Conservation (phyloP, 1,140 invertebrate genomes). For the Hydropsyche tenuis region DNA sequence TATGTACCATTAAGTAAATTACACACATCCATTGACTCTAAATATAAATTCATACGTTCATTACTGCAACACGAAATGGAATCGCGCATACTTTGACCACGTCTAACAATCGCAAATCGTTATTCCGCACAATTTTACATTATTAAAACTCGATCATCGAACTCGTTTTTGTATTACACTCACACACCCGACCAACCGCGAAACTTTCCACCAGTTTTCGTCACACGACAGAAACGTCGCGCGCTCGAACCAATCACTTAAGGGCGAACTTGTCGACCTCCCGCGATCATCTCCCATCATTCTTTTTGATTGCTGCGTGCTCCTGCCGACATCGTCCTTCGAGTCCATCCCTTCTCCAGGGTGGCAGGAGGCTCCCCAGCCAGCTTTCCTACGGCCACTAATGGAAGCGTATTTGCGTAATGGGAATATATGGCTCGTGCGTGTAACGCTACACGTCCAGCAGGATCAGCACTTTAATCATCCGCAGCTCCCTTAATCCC, state of each 20-base stretch:
- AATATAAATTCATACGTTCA: no score
- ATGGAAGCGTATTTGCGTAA: slow-evolving; percentile 48
- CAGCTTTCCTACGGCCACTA: slow-evolving; percentile 29
- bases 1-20: no score
- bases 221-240: no score
- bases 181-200: background rate
- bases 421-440: slow-evolving; percentile 44
- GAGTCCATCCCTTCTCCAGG: background rate
- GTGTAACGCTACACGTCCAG: slow-evolving; percentile 33
- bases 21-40: no score
- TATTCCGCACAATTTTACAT: background rate
- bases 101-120: no score
- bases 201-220: no score
- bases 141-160: slow-evolving; percentile 9
- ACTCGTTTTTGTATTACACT: no score
- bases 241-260: background rate
- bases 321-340: background rate
- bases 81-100: no score
- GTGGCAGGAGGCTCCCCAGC: background rate
- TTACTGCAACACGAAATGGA: no score
- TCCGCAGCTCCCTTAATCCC: slow-evolving; percentile 22
- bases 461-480: slow-evolving; percentile 40
- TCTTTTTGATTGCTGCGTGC: background rate
- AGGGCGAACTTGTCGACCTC: background rate
- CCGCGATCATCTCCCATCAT: background rate